A percentile compares a stretch with the other conserved stretches of the same genome.
phyloP scores from a whole-genome alignment of 1,140 invertebrate genomes.

The Papilio dardanus region DNA sequence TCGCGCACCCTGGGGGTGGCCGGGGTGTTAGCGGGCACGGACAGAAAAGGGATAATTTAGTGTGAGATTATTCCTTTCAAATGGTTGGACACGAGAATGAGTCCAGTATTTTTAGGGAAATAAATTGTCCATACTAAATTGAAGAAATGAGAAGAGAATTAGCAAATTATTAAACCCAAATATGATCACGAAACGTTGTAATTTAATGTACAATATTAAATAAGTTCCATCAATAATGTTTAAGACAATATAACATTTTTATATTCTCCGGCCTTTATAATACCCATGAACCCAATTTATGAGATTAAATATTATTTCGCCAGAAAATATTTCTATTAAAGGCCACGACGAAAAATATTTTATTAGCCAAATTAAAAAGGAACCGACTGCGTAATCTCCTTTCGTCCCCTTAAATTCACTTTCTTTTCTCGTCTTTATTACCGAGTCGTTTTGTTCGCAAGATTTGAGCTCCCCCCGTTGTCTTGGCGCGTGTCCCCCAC shows the following conservation, averaged over 20 bases:
- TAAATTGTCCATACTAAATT: not conserved
- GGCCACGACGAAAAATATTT: slow-evolving; percentile 53
- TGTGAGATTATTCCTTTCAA: slow-evolving; percentile 61
- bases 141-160: not conserved
- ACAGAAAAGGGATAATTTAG: slow-evolving; percentile 69
- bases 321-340: slow-evolving; percentile 44
- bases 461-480: slow-evolving; percentile 77
- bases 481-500: slow-evolving; percentile 75
- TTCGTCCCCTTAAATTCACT: slow-evolving; percentile 85
- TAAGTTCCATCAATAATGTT: not conserved
- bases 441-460: slow-evolving; percentile 82
- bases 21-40: slow-evolving; percentile 61
- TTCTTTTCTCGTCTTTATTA: slow-evolving; percentile 84
- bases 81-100: slow-evolving; percentile 47
- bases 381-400: slow-evolving; percentile 83
- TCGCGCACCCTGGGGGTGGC: slow-evolving; percentile 67
- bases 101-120: slow-evolving; percentile 40
- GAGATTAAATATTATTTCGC: slow-evolving; percentile 43
- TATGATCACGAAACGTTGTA: not conserved
- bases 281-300: slow-evolving; percentile 30
- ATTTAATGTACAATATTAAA: not conserved
- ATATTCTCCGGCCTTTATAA: slow-evolving; percentile 4
- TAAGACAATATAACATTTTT: slow-evolving; percentile 17
- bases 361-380: slow-evolving; percentile 80
- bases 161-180: not conserved